Evolutionary conservation across 2,113 vertebrate genomes (phyloP).

Genomic region (Pelvicachromis taeniatus): DNA sequence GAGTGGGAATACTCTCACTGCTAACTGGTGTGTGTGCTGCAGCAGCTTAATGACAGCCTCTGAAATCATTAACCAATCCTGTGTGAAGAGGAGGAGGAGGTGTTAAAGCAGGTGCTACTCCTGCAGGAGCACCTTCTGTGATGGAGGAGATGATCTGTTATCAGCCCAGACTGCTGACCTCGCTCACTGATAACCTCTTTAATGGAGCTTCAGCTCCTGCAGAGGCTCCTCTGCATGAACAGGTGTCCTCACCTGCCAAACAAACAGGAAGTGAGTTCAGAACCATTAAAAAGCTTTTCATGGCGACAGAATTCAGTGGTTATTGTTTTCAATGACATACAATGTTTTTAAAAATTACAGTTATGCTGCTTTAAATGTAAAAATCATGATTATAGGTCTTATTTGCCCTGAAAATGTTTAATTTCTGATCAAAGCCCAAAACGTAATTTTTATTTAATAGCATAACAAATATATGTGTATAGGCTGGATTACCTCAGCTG

Average conservation of each 20-base stretch:
- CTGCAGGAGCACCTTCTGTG: neutral
- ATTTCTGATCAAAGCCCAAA: neutral
- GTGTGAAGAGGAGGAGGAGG: neutral
- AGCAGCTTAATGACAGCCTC: neutral
- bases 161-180: slow-evolving; percentile 11
- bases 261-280: neutral
- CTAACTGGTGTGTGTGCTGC: neutral
- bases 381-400: neutral
- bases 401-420: neutral
- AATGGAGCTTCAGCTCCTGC: slow-evolving; percentile 46
- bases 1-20: neutral
- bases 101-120: neutral
- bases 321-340: neutral
- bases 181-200: slow-evolving; percentile 58
- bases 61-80: neutral
- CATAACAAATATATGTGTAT: neutral
- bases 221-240: neutral
- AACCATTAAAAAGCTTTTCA: neutral
- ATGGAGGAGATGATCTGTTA: neutral
- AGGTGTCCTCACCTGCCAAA: slow-evolving; percentile 9
- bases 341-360: neutral
- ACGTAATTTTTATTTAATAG: neutral
- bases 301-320: neutral
- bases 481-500: neutral
- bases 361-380: neutral